Conservation (phyloP, 2,888 invertebrate genomes). For the Tridacna crocea region DNA sequence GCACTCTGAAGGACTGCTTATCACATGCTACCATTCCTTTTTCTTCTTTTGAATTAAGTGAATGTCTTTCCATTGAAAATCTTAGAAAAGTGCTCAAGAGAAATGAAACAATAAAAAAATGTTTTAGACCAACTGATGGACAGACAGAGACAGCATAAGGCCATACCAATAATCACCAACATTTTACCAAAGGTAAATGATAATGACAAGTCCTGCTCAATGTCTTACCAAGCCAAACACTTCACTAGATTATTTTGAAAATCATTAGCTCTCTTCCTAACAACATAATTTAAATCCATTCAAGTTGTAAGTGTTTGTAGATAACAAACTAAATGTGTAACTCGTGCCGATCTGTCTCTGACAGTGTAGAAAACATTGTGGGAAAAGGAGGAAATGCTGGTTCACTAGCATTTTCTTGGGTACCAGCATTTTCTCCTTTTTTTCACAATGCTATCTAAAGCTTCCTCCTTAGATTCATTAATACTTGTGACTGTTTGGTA, state of each 20-base stretch:
- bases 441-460: background rate
- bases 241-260: background rate
- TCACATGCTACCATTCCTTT: too few relatives aligned
- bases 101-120: too few relatives aligned
- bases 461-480: background rate
- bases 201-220: too few relatives aligned
- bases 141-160: too few relatives aligned
- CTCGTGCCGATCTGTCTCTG: background rate
- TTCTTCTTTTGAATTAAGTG: too few relatives aligned
- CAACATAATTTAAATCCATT: background rate
- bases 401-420: background rate
- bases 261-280: background rate
- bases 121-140: too few relatives aligned
- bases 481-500: background rate
- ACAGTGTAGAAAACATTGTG: background rate
- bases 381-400: background rate
- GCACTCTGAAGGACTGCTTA: too few relatives aligned
- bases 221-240: too few relatives aligned
- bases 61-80: too few relatives aligned
- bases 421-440: background rate
- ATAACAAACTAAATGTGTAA: background rate
- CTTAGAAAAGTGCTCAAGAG: too few relatives aligned
- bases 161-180: background rate
- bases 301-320: background rate
- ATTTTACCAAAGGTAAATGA: too few relatives aligned